phyloP scores from a whole-genome alignment of 2,113 vertebrate genomes.

The Hippocampus guttulatus region DNA sequence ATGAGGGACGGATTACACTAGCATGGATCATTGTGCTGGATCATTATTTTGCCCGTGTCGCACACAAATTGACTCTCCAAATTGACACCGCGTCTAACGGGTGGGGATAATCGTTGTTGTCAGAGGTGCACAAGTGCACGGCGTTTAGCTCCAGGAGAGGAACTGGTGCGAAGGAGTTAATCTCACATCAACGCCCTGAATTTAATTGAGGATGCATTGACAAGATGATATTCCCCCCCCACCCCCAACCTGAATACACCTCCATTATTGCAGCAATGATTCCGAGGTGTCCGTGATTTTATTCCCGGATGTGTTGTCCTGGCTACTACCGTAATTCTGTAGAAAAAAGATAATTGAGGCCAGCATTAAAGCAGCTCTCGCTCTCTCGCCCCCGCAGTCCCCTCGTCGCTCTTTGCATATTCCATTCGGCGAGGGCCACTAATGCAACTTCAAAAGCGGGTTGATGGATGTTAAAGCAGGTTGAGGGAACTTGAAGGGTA shows the following conservation, averaged over 20 bases:
- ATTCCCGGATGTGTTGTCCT: not conserved
- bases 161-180: not conserved
- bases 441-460: constrained; percentile 15
- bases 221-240: not conserved
- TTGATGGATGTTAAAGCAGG: not conserved
- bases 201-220: not conserved
- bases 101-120: not conserved
- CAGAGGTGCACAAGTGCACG: not conserved
- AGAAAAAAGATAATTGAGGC: constrained; percentile 1
- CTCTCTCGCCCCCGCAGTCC: not conserved
- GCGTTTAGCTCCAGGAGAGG: not conserved
- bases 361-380: not conserved
- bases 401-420: not conserved
- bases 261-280: not conserved
- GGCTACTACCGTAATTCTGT: not conserved
- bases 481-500: not conserved
- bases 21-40: too few relatives aligned
- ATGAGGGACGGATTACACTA: too few relatives aligned
- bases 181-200: not conserved
- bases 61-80: too few relatives aligned
- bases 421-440: not conserved
- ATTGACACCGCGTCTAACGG: not conserved
- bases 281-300: not conserved
- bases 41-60: too few relatives aligned
- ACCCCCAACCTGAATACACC: not conserved